phyloP scores from a whole-genome alignment of 2,888 invertebrate species.

The Acleris holmiana region DNA sequence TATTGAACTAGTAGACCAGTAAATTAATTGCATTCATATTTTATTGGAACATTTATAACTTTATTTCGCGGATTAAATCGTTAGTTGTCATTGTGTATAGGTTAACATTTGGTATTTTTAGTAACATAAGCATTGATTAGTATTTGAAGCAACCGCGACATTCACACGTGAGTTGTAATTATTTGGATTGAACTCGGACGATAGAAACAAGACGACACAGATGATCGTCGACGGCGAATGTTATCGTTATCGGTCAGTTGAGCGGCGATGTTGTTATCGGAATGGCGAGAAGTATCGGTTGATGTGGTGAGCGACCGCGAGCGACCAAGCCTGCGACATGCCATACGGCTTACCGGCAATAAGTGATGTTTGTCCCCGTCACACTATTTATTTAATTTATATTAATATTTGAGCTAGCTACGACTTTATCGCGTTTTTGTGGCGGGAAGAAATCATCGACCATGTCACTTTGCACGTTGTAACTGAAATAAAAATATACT shows the following conservation, averaged over 20 bases:
- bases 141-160: neutral
- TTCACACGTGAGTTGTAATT: conserved; percentile 34
- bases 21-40: neutral
- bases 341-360: conserved; percentile 77
- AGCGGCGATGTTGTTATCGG: conserved; percentile 42
- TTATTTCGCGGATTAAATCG: neutral
- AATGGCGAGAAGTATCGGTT: conserved; percentile 49
- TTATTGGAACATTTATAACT: neutral
- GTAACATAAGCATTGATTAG: conserved; percentile 10
- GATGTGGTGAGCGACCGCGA: conserved; percentile 52
- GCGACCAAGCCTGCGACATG: conserved; percentile 70
- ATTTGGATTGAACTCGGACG: conserved; percentile 22
- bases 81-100: neutral
- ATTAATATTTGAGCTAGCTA: conserved; percentile 62
- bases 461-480: conserved; percentile 95
- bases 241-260: conserved; percentile 61
- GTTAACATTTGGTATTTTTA: neutral
- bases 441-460: conserved; percentile 96
- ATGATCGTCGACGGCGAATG: conserved; percentile 76
- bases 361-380: conserved; percentile 53
- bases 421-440: conserved; percentile 79
- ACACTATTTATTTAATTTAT: conserved; percentile 42
- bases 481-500: conserved; percentile 90
- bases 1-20: too few relatives aligned
- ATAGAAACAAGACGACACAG: conserved; percentile 46